These are phyloP conservation scores for Coryphaenoides rupestris DNA, from an alignment of 2,113 vertebrate species.

Conservation along the genomic window DNA sequence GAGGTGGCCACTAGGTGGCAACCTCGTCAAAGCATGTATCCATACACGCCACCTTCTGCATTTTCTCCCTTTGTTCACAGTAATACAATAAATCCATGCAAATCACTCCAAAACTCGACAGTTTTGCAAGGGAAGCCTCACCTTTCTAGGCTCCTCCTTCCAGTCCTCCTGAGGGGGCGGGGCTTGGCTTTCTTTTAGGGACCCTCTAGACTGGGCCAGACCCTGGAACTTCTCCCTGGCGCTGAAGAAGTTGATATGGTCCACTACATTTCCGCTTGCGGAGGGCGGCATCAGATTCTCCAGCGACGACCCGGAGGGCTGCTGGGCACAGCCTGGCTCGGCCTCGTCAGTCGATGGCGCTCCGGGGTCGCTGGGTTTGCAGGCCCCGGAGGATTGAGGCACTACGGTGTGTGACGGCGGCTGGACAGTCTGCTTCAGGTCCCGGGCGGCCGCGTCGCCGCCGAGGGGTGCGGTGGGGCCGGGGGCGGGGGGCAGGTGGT, in stretches of 20 bases:
- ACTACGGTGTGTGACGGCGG: too few species aligned
- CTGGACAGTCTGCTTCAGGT: too few species aligned
- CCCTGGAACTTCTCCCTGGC: conserved; percentile 94
- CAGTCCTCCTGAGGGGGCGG: conserved; percentile 38
- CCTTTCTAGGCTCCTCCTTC: conserved; percentile 59
- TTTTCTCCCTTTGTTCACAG: too few species aligned
- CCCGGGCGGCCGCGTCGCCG: conserved; percentile 29
- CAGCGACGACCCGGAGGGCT: conserved; percentile 24
- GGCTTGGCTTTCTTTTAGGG: conserved; percentile 47
- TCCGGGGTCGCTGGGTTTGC: conserved; percentile 29
- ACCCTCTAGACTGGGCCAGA: conserved; percentile 48
- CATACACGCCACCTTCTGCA: too few species aligned
- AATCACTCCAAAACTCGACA: neutral
- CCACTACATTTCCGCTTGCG: conserved; percentile 73
- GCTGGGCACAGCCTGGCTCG: conserved; percentile 38
- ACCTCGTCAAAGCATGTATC: too few species aligned
- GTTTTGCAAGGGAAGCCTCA: conserved; percentile 20
- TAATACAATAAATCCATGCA: neutral
- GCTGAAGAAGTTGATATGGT: conserved; percentile 95
- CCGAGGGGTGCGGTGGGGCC: conserved; percentile 6
- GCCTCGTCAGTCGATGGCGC: conserved; percentile 41
- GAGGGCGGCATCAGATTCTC: conserved; percentile 23
- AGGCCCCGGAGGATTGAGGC: too few species aligned
- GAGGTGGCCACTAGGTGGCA: too few species aligned
- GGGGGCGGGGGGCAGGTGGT: conserved; percentile 31